These are phyloP conservation scores for Atta texana DNA, from an alignment of 1,140 invertebrate species.

Conservation along the genomic window DNA sequence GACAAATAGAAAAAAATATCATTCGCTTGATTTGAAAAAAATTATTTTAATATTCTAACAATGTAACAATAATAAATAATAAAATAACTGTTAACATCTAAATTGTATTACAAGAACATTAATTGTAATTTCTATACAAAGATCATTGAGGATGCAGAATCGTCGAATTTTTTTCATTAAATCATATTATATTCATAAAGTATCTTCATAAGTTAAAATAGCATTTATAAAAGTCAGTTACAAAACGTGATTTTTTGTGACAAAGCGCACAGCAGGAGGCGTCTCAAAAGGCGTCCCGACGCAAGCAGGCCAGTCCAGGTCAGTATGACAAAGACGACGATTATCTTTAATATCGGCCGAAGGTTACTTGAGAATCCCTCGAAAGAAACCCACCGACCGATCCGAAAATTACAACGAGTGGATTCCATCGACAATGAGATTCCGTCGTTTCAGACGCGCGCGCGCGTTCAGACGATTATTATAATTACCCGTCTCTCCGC, in stretches of 20 bases:
- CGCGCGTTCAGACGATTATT: constrained; percentile 41
- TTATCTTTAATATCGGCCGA: constrained; percentile 33
- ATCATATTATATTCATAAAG: not conserved
- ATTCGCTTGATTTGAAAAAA: not conserved
- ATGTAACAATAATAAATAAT: constrained; percentile 1
- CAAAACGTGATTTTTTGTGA: constrained; percentile 12
- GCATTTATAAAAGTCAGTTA: not conserved
- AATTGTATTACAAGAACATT: not conserved
- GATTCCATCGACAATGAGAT: constrained; percentile 53
- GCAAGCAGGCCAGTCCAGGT: not conserved
- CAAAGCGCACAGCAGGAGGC: not conserved
- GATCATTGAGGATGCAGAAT: not conserved
- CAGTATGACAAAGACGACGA: constrained; percentile 29
- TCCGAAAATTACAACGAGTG: not conserved
- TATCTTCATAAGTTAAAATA: not conserved
- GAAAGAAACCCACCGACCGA: not conserved
- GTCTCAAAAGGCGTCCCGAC: not conserved
- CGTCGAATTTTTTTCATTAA: not conserved
- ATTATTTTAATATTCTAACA: not conserved
- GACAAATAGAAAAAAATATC: not conserved
- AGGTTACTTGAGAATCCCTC: not conserved
- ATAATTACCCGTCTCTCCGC: constrained; percentile 60
- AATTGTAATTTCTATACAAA: not conserved
- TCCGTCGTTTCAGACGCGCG: not conserved
- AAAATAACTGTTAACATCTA: not conserved